Percentiles rank a stretch among this genome's conserved stretches.
phyloP scores from a whole-genome alignment of 2,113 vertebrate genomes.

The Malaclemys terrapin region DNA sequence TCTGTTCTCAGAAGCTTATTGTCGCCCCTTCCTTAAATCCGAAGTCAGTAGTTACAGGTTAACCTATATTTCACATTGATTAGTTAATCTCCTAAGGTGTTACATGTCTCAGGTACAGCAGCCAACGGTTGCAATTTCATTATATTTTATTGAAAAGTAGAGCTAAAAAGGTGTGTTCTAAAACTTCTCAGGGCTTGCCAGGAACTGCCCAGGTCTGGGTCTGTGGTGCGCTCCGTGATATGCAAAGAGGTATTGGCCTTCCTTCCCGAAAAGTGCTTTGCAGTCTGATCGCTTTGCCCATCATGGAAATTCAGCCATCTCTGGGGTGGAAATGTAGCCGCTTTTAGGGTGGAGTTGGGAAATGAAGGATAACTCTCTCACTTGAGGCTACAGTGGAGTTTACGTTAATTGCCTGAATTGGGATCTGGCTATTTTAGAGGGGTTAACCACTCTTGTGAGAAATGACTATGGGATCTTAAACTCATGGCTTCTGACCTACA shows the following conservation, averaged over 20 bases:
- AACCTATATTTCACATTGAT: neutral
- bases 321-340: neutral
- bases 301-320: neutral
- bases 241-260: neutral
- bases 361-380: neutral
- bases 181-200: neutral
- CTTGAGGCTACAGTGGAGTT: neutral
- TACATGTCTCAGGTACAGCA: neutral
- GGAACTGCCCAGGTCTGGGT: too few relatives aligned
- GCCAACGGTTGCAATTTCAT: neutral
- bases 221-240: neutral
- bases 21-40: neutral
- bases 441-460: neutral
- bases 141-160: neutral
- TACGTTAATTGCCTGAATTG: neutral
- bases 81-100: neutral
- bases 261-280: neutral
- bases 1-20: neutral
- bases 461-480: neutral
- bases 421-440: neutral
- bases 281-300: neutral
- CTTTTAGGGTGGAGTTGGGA: neutral
- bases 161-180: neutral
- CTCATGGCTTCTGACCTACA: neutral
- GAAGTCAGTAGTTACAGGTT: neutral